Conservation (phyloP, 2,797 vertebrate genomes). For the Pogoniulus pusillus region DNA sequence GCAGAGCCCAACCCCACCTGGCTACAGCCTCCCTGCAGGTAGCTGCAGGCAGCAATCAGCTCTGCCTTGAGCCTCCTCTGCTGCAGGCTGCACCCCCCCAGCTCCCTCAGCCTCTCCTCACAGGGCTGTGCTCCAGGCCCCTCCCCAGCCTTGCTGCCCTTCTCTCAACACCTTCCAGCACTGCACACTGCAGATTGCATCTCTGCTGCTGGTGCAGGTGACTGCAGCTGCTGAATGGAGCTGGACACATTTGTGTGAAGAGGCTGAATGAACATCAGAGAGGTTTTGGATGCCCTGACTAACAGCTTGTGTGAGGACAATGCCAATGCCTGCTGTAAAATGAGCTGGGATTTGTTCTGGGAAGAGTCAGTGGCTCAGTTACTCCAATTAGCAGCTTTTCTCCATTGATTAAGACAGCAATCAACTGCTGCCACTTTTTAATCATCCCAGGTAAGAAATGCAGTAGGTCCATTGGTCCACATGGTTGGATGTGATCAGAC, state of each 20-base stretch:
- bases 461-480: neutral
- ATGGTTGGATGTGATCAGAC: neutral
- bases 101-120: no score
- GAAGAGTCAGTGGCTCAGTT: neutral
- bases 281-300: neutral
- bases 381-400: neutral
- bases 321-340: neutral
- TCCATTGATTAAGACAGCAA: neutral
- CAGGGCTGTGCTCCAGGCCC: no score
- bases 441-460: neutral
- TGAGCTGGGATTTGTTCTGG: neutral
- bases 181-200: neutral
- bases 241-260: neutral
- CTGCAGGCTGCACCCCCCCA: no score
- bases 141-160: no score
- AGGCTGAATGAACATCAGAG: neutral
- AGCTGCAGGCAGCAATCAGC: no score
- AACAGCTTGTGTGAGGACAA: neutral
- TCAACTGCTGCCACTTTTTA: neutral
- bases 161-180: no score
- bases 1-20: no score
- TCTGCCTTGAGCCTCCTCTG: no score
- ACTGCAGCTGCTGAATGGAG: neutral
- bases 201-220: neutral
- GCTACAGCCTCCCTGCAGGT: no score